phyloP scores from a whole-genome alignment of 2,797 vertebrate species.

The Pempheris klunzingeri region DNA sequence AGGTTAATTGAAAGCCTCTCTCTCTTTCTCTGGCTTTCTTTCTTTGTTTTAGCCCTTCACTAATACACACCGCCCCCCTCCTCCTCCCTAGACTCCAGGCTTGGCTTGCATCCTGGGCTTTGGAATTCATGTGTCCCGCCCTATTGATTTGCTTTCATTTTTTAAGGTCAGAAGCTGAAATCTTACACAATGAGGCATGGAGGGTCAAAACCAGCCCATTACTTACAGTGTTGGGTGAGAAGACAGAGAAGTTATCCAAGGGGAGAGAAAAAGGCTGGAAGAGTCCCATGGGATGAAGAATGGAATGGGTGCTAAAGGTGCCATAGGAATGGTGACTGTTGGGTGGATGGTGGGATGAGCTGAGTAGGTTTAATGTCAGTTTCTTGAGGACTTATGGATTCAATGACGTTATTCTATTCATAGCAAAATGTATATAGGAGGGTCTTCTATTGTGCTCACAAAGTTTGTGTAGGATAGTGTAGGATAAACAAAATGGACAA shows the following conservation, averaged over 20 bases:
- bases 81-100: slow-evolving; percentile 60
- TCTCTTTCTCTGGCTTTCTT: slow-evolving; percentile 40
- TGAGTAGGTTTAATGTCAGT: slow-evolving; percentile 21
- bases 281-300: slow-evolving; percentile 61
- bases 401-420: background rate
- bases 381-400: slow-evolving; percentile 38
- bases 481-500: background rate
- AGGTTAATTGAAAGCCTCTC: slow-evolving; percentile 74
- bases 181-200: slow-evolving; percentile 84
- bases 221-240: slow-evolving; percentile 74
- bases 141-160: slow-evolving; percentile 86
- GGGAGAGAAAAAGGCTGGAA: slow-evolving; percentile 47
- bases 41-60: slow-evolving; percentile 63
- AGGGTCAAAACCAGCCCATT: slow-evolving; percentile 81
- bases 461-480: too few relatives aligned
- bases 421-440: background rate
- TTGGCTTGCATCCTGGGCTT: slow-evolving; percentile 79
- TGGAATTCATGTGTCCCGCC: slow-evolving; percentile 80
- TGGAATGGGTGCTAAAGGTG: slow-evolving; percentile 53
- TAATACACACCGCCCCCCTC: slow-evolving; percentile 43
- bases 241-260: slow-evolving; percentile 69
- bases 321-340: slow-evolving; percentile 29
- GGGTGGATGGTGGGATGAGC: slow-evolving; percentile 9
- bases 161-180: slow-evolving; percentile 86
- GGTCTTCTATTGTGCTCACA: background rate